Percentiles rank a stretch among this genome's conserved stretches.
Conservation (phyloP, 2,888 invertebrate genomes). For the Dione juno region DNA sequence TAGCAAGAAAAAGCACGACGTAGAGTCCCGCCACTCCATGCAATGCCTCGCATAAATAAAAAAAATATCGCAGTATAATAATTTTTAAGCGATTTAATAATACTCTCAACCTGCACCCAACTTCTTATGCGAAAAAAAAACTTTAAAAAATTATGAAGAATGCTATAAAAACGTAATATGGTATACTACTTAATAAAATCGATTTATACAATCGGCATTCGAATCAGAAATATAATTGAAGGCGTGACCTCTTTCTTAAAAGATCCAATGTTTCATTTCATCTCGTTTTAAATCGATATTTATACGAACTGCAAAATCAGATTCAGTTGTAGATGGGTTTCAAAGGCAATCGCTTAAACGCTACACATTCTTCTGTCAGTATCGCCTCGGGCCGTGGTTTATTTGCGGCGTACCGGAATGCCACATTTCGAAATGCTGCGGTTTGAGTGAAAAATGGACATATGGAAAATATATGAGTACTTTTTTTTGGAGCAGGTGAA, state of each 20-base stretch:
- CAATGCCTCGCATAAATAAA: too few species aligned
- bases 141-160: too few species aligned
- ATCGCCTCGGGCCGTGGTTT: constrained; percentile 16
- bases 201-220: not conserved
- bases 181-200: not conserved
- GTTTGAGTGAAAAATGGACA: not conserved
- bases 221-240: not conserved
- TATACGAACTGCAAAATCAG: constrained; percentile 5
- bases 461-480: not conserved
- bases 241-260: not conserved
- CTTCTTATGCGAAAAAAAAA: too few species aligned
- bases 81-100: too few species aligned
- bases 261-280: not conserved
- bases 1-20: too few species aligned
- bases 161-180: not conserved
- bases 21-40: not conserved
- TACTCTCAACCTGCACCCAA: too few species aligned
- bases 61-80: too few species aligned
- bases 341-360: constrained; percentile 13
- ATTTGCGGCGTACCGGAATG: constrained; percentile 1
- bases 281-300: constrained; percentile 5
- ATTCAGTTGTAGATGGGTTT: not conserved
- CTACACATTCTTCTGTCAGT: constrained; percentile 16
- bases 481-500: too few species aligned
- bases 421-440: not conserved